Evolutionary conservation across 2,888 invertebrate genomes (phyloP).

Genomic region (Stictocephala bisonia): DNA sequence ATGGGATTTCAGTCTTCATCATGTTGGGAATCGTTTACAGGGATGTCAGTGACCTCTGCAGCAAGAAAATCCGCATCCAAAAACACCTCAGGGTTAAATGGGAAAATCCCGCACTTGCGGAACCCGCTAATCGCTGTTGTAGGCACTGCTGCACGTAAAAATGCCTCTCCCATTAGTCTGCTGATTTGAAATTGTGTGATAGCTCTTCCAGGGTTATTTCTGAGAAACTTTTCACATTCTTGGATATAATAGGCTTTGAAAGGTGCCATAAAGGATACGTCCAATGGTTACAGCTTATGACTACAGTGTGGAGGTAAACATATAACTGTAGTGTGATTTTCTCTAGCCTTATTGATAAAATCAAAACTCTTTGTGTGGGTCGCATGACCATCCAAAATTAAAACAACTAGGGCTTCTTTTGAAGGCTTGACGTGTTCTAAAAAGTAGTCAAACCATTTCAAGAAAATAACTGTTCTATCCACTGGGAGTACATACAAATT

Average conservation of each 20-base stretch:
- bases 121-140: constrained; percentile 40
- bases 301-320: constrained; percentile 60
- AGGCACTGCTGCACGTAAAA: constrained; percentile 38
- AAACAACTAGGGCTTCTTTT: too few relatives aligned
- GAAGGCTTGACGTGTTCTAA: too few relatives aligned
- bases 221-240: constrained; percentile 42
- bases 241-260: constrained; percentile 49
- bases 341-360: too few relatives aligned
- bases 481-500: neutral
- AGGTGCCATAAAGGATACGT: constrained; percentile 44
- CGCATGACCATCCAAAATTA: too few relatives aligned
- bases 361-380: constrained; percentile 60
- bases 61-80: constrained; percentile 35
- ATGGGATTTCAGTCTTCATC: too few relatives aligned
- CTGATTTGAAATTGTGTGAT: constrained; percentile 38
- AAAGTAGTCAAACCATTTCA: too few relatives aligned
- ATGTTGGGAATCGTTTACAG: too few relatives aligned
- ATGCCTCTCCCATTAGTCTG: constrained; percentile 39
- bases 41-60: constrained; percentile 31
- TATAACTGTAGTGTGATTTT: too few relatives aligned
- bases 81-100: constrained; percentile 29
- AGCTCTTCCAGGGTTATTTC: constrained; percentile 38
- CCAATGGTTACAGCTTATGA: constrained; percentile 47
- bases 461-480: neutral
- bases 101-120: constrained; percentile 43